Evolutionary conservation across 2,888 invertebrate species (phyloP), one percentile per base, ranked within the genome.

Genomic region (Andrena haemorrhoa): DNA sequence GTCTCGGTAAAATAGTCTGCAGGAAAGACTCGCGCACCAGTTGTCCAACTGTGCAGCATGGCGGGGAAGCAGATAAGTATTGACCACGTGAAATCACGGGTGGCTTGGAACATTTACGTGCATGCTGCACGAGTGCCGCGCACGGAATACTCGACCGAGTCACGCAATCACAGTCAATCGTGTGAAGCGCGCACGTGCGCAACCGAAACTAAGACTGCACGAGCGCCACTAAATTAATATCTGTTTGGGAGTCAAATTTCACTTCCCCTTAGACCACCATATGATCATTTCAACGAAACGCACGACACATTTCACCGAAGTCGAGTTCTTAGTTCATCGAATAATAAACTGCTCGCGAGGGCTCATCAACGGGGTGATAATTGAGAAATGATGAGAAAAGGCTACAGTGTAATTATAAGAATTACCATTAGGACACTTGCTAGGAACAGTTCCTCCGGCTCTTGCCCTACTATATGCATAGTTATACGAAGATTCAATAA

Each of bases 81-180:
- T 65, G 31, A 49, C 49, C 49, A 69, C 26, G 64, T 61, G 75
- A 79, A 82, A 75, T 77, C 78, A 72, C 51, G 60, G 53, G 49
- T 75, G 61, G 29, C 61, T 26, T 26, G 68, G 29, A 65, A 41
- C 56, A 58, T 56, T 64, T 72, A 74, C 41, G 31, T 61, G 51
- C 73, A 64, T 8, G n/a, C 26, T 47, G 66, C 60, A 74, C 23
- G 73, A 60, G 71, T 66, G 41, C 71, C 83, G 79, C 86, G 88
- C 84, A 84, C 83, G 81, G 73, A 76, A 65, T 82, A 88, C 81
- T 82, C 88, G 81, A 86, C 76, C 83, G 87, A 88, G 91, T 91
- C 93, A 93, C 92, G 93, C 92, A 93, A 93, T 93, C 93, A 92
- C 90, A 91, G 92, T 85, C 86, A 88, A 79, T 86, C 92, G 92